Evolutionary conservation across 2,113 vertebrate species (phyloP).

Genomic region (Calonectris borealis): DNA sequence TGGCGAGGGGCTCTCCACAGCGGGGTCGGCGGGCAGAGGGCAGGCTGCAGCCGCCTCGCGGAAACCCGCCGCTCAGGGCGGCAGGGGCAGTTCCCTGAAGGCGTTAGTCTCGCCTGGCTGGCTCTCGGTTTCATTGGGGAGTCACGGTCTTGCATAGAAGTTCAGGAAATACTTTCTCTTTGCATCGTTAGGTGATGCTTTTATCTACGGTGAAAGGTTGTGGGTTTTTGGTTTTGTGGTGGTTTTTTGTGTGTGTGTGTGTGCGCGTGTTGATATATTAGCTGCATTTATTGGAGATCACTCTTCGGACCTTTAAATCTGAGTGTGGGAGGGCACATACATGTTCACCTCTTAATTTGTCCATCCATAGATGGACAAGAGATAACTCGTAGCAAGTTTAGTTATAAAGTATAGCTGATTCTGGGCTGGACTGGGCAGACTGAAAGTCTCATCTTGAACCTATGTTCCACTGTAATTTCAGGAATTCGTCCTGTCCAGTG

Average conservation of each 20-base stretch:
- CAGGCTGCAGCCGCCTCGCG: rapidly evolving
- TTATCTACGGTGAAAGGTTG: rapidly evolving
- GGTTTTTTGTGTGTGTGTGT: too few relatives aligned
- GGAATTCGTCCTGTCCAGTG: neutral
- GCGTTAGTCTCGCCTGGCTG: neutral
- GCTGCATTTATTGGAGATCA: neutral
- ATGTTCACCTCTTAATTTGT: neutral
- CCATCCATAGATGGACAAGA: rapidly evolving
- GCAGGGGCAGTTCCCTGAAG: rapidly evolving
- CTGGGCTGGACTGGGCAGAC: neutral
- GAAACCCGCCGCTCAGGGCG: neutral
- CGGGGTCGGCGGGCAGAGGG: neutral
- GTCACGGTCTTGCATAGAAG: neutral
- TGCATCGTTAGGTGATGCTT: neutral
- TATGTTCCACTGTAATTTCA: neutral
- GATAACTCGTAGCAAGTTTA: neutral
- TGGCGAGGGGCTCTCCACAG: neutral
- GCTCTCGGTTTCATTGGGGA: rapidly evolving
- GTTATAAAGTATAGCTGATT: rapidly evolving
- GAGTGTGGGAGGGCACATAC: rapidly evolving
- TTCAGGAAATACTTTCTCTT: neutral
- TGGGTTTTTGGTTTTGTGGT: too few relatives aligned
- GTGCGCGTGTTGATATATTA: rapidly evolving
- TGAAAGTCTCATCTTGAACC: neutral
- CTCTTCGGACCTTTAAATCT: neutral